These are phyloP conservation scores for Hesperia comma DNA, from an alignment of 2,888 invertebrate genomes.

Conservation along the genomic window DNA sequence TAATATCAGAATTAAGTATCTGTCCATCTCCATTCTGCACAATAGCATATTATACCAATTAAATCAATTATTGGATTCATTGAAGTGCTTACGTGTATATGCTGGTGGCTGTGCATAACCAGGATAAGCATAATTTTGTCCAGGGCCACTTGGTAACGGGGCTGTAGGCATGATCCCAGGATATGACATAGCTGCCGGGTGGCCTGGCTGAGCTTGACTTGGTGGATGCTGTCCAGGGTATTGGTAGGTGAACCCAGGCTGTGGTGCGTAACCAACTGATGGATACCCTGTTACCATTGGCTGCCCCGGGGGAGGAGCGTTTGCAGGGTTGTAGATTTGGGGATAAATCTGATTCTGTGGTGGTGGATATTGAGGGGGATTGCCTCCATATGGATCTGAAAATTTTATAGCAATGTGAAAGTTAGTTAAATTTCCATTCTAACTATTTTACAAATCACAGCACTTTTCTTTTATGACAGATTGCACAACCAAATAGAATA, in stretches of 20 bases:
- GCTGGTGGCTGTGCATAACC: conserved; percentile 45
- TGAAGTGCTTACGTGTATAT: conserved; percentile 44
- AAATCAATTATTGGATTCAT: background rate
- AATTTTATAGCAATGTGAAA: conserved; percentile 34
- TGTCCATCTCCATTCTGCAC: no score
- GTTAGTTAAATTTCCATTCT: background rate
- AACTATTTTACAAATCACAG: background rate
- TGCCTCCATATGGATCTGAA: conserved; percentile 66
- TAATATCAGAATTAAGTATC: no score
- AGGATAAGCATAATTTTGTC: conserved; percentile 44
- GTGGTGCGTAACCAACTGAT: conserved; percentile 42
- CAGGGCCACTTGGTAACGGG: conserved; percentile 29
- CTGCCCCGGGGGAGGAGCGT: conserved; percentile 56
- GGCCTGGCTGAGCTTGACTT: conserved; percentile 41
- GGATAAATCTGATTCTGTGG: conserved; percentile 68
- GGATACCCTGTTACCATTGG: conserved; percentile 52
- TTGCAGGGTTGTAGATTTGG: conserved; percentile 60
- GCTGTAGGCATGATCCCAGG: conserved; percentile 51
- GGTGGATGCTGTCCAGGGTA: conserved; percentile 45
- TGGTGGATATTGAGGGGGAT: conserved; percentile 64
- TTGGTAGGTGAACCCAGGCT: conserved; percentile 50
- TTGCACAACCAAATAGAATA: background rate
- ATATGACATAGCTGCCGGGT: conserved; percentile 63
- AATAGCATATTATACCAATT: no score
- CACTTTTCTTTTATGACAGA: background rate